A percentile compares a stretch with the other conserved stretches of the same genome.
phyloP scores from a whole-genome alignment of 2,888 invertebrate species.

The Drosophila diplacantha region DNA sequence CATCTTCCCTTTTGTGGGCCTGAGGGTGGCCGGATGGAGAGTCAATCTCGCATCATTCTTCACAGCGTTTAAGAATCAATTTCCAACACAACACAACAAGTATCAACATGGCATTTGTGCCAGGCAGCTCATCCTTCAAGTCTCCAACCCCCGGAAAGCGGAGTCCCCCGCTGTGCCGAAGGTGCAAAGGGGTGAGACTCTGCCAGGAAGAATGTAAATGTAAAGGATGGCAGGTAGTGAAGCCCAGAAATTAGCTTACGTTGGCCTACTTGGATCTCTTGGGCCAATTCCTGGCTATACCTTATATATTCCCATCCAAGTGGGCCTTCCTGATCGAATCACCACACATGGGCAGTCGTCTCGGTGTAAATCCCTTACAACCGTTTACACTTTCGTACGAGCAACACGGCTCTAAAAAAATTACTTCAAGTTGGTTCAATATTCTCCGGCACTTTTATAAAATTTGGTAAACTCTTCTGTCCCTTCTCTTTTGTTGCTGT shows the following conservation, averaged over 20 bases:
- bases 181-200: constrained; percentile 15
- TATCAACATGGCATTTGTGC: constrained; percentile 37
- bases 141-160: background rate
- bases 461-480: background rate
- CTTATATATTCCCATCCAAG: background rate
- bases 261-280: no score
- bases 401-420: background rate
- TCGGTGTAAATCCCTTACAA: background rate
- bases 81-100: constrained; percentile 59
- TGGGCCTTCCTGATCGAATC: background rate
- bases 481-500: no score
- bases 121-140: constrained; percentile 8
- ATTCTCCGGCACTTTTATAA: background rate
- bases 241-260: no score
- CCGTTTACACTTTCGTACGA: background rate
- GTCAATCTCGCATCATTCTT: constrained; percentile 66
- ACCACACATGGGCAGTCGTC: background rate
- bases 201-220: constrained; percentile 43
- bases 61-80: constrained; percentile 68
- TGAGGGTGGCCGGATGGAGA: constrained; percentile 17
- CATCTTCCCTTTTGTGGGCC: constrained; percentile 9
- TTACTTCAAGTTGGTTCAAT: background rate
- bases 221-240: background rate
- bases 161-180: background rate
- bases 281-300: no score